Evolutionary conservation across 2,888 invertebrate genomes (phyloP), one percentile per base, ranked within the genome.

Genomic region (Hartigia nigra): DNA sequence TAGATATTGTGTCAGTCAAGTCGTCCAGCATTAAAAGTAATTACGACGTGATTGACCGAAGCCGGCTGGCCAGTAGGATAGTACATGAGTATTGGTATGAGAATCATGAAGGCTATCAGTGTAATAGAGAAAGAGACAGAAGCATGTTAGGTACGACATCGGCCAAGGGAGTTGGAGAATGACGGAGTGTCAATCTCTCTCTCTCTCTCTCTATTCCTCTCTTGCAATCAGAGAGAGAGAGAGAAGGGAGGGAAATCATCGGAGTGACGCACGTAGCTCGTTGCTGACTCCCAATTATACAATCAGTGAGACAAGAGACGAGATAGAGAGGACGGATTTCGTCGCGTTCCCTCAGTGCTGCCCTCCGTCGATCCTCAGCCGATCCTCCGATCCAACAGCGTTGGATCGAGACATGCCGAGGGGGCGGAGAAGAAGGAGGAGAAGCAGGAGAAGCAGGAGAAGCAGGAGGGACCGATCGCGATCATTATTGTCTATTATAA

Each of bases 1-100:
- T 90, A 90, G 90, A 90, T 90, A 90, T 91, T 90, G 90, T 90
- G 90, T 90, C 90, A 90, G 90, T 88, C 88, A 88, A 90, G 89
- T 90, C 90, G 90, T 90, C 87, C 88, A 89, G 89, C 90, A 91
- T 91, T 91, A 90, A 90, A 90, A 91, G 90, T 91, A 91, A 91
- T 91, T 91, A 91, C 90, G 90, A 89, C 90, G 90, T 91, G 90
- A 91, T 91, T 91, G 90, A 91, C 90, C 90, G 89, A 88, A 89
- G 88, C 88, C 88, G 86, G 86, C 84, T 84, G 88, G 88, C 85
- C 86, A 87, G 88, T 84, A 84, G 86, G 86, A 86, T 86, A 84
- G 87, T 83, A 87, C 83, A 82, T 5, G 23, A 55, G 55, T 55
- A 55, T 55, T 55, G 2, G 55, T 55, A 55, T 55, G 55, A 55